A percentile compares a stretch with the other conserved stretches of the same genome.
Conservation (phyloP, 2,113 vertebrate species). For the Mixornis gularis region DNA sequence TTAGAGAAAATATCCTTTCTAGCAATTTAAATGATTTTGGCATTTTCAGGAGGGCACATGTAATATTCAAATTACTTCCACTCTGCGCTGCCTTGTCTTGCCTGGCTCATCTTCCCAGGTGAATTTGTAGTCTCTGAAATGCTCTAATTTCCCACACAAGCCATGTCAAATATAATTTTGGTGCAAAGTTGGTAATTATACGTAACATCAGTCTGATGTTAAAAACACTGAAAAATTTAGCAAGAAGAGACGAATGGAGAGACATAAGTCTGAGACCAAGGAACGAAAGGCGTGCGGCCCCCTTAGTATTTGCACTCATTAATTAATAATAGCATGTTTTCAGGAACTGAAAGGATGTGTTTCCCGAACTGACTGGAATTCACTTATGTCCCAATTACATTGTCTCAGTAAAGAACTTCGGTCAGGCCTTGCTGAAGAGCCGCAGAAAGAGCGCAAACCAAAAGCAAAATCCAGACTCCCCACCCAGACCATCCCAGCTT, state of each 20-base stretch:
- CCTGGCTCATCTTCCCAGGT: constrained; percentile 84
- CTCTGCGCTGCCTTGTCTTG: constrained; percentile 74
- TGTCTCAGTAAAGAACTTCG: constrained; percentile 51
- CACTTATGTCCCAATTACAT: constrained; percentile 81
- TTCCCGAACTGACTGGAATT: constrained; percentile 78
- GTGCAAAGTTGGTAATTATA: constrained; percentile 96
- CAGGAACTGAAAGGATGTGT: constrained; percentile 76
- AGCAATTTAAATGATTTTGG: constrained; percentile 94
- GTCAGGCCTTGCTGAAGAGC: constrained; percentile 21
- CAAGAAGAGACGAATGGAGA: constrained; percentile 90
- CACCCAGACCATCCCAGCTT: not conserved
- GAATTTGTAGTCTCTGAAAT: constrained; percentile 87
- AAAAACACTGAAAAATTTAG: constrained; percentile 98
- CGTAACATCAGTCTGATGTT: constrained; percentile 92
- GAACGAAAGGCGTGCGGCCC: constrained; percentile 80
- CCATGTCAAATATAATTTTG: constrained; percentile 95
- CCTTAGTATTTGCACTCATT: constrained; percentile 83
- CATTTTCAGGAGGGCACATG: constrained; percentile 86
- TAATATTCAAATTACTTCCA: constrained; percentile 92
- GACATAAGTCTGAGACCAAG: constrained; percentile 88
- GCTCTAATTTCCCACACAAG: constrained; percentile 90
- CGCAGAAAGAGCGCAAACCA: not conserved
- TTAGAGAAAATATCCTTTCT: constrained; percentile 79
- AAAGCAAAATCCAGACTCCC: constrained; percentile 11
- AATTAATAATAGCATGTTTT: constrained; percentile 93